Conservation (phyloP, 1,140 invertebrate species). For the Dolichoris vasculosae region DNA sequence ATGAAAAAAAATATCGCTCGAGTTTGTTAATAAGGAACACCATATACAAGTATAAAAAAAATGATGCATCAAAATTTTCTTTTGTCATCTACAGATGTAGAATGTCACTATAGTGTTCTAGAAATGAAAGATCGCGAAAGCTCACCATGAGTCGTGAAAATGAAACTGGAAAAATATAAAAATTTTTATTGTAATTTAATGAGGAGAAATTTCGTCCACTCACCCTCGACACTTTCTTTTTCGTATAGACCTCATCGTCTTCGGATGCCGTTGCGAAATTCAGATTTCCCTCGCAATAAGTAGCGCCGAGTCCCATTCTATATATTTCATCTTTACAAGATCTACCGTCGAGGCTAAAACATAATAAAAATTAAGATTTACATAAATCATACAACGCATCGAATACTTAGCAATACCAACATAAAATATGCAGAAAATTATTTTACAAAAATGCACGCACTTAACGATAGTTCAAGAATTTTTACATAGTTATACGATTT, state of each 20-base stretch:
- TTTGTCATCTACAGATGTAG: no score
- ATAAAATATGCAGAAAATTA: neutral
- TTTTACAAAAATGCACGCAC: neutral
- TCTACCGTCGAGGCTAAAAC: conserved; percentile 46
- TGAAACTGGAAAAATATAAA: neutral
- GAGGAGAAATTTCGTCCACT: conserved; percentile 56
- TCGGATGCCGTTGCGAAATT: conserved; percentile 73
- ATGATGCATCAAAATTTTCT: no score
- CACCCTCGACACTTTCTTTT: conserved; percentile 74
- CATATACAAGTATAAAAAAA: no score
- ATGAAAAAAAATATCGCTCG: no score
- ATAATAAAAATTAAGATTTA: conserved; percentile 17
- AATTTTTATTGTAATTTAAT: neutral
- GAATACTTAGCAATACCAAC: neutral
- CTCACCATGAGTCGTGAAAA: neutral
- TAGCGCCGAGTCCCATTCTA: conserved; percentile 68
- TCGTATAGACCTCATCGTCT: conserved; percentile 72
- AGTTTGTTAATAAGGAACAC: no score
- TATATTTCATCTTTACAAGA: conserved; percentile 72
- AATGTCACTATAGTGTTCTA: no score
- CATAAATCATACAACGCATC: neutral
- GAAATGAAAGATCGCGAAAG: neutral
- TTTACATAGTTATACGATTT: no score
- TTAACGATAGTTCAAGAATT: neutral
- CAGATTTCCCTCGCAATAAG: conserved; percentile 71